Evolutionary conservation across 2,113 vertebrate genomes (phyloP), one percentile per base, ranked within the genome.

Genomic region (Hippocampus barbouri): DNA sequence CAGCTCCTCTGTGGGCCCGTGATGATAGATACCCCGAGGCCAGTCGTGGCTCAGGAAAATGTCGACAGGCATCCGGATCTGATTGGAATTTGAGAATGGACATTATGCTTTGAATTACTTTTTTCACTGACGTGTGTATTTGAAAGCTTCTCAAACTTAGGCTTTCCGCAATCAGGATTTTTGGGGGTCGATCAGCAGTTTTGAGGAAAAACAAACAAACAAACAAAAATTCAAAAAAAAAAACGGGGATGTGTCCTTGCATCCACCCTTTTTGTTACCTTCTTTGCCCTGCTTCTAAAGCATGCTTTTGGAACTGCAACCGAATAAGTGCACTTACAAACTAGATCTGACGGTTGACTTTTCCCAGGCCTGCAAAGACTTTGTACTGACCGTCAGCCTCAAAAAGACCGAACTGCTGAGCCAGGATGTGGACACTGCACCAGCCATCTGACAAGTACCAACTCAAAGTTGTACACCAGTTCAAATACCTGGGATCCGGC

Each of bases 11-110:
- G 95, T 98, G 81, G 94, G 93, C 20, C 97, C 97, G 5, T 96
- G 96, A 87, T 96, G 86, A 85, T 97, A 98, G 77, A 99, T 97
- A 40, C 96, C 94, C 76, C 94, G 93, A 1, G 97, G 97, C 97
- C 97, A 99, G 82, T 99, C 97, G 1, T 99, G 97, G 23, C 95
- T 98, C 92, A 98, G 89, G 78, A 99, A 98, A 66, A 99, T 89
- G 76, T 99, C 97, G 2, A 98, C 79, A 10, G 96, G 95, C 78
- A 90, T 94, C 80, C 94, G 94, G 47, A 99, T 83, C 97, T 99
- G 73, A 74, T 49, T n/a, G 47, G 16, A 51, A 66, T 66, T 15
- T 25, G 53, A 34, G 53, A 69, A 54, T 56, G 4, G 20, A 51
- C 45, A 68, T 51, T 53, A 25, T 51, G 7, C 16, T 51, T 25